Evolutionary conservation across 2,888 invertebrate genomes (phyloP), one percentile per base, ranked within the genome.

Genomic region (Nemotelus pantherinus): DNA sequence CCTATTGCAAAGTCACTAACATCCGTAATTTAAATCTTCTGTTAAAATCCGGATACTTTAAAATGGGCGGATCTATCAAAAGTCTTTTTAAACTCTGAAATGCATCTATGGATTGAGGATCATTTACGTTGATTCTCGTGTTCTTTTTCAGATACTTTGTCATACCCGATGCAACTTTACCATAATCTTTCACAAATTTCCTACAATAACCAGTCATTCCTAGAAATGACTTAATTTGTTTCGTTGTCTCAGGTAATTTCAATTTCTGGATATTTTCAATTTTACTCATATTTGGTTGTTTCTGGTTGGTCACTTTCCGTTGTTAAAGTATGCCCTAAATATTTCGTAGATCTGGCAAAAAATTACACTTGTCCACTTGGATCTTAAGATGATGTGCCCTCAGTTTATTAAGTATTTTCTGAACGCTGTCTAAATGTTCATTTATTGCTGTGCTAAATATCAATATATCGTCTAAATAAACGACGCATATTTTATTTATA

Each of bases 391-490:
- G 81, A 2, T 63, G 68, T 75, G 80, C 58, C 53, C 79, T 64
- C 41, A 82, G 64, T 76, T 77, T 79, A 65, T 81, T 64, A 48
- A 83, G 81, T 3, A 83, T 81, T 65, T 57, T 53, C 77, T 79
- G 77, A 50, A 82, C 74, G n/a, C 60, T 78, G 70, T 72, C 57
- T 10, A 81, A 77, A 65, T 83, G 83, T 79, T 83, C 83, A 78
- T 83, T 81, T 45, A 83, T 67, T 1, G 80, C 81, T 41, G 80
- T 82, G 2, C 74, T 79, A 64, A 81, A 82, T 44, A 83, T 80
- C 9, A 85, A 79, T 2, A 82, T 82, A 65, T 84, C 83, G 57
- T 84, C 84, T 10, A 77, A 47, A 48, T 77, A 79, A 7, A 78
- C 75, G 3, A 68, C 47, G 25, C 72, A 72, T 7, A 70, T 64